These are phyloP conservation scores for Oreonectes daqikongensis DNA, from an alignment of 2,797 vertebrate species.

Conservation along the genomic window DNA sequence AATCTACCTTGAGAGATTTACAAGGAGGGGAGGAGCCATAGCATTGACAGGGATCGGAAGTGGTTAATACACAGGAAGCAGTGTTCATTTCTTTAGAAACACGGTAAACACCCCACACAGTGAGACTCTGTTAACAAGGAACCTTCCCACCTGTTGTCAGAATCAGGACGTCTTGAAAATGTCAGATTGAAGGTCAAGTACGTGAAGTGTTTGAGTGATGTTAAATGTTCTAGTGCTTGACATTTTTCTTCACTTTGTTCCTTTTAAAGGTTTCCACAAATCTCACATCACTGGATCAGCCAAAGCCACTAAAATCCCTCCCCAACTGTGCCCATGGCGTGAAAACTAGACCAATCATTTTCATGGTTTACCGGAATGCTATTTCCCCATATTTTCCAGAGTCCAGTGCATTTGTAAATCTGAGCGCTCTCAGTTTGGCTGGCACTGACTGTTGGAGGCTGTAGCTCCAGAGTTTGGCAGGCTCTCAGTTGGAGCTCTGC, in stretches of 20 bases:
- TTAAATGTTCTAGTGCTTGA: background rate
- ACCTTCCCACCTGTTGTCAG: background rate
- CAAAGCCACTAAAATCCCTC: background rate
- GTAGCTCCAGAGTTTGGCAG: constrained; percentile 17
- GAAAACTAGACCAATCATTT: constrained; percentile 2
- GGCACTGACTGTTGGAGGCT: constrained; percentile 16
- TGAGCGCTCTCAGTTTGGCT: constrained; percentile 8
- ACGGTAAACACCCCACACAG: background rate
- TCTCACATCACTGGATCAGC: background rate
- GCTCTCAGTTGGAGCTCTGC: constrained; percentile 8
- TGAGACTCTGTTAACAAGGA: background rate
- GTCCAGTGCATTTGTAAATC: constrained; percentile 21
- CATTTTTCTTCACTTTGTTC: background rate
- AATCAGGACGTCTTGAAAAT: constrained; percentile 14
- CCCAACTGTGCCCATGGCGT: background rate
- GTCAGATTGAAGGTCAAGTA: constrained; percentile 21
- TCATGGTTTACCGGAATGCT: constrained; percentile 14
- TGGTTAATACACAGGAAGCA: constrained; percentile 71
- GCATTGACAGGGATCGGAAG: constrained; percentile 59
- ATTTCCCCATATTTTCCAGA: constrained; percentile 21
- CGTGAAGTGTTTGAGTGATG: constrained; percentile 11
- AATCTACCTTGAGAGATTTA: constrained; percentile 38
- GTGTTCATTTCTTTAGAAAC: background rate
- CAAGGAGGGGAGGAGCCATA: constrained; percentile 20
- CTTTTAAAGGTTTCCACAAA: background rate